phyloP scores from a whole-genome alignment of 2,888 invertebrate species.

The Aricia artaxerxes region DNA sequence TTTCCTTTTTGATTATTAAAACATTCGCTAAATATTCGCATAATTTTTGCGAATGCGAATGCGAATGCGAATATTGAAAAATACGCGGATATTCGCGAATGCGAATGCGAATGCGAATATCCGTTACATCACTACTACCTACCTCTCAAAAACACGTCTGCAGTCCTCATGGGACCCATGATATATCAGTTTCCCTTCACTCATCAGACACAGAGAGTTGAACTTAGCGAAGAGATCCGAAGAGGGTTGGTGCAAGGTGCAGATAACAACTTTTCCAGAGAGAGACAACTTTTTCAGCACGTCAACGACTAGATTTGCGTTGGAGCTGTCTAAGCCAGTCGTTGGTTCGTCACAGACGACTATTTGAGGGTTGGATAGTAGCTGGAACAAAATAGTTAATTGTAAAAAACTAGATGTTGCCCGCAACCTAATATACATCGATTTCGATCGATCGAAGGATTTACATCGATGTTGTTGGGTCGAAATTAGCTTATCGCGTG shows the following conservation, averaged over 20 bases:
- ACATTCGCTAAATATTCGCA: no score
- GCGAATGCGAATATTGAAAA: no score
- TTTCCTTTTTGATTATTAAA: no score
- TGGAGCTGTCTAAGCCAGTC: constrained; percentile 94
- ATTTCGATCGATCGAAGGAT: no score
- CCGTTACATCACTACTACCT: background rate
- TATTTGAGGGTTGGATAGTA: constrained; percentile 91
- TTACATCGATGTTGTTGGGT: no score
- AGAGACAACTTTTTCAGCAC: constrained; percentile 82
- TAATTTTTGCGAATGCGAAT: no score
- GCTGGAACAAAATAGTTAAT: constrained; percentile 63
- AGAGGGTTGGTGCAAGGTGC: constrained; percentile 94
- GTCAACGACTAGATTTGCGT: constrained; percentile 88
- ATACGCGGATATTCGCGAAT: no score
- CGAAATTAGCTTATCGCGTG: no score
- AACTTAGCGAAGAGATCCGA: constrained; percentile 91
- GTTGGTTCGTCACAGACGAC: constrained; percentile 97
- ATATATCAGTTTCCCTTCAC: constrained; percentile 87
- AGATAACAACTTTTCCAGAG: constrained; percentile 87
- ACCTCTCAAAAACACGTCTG: constrained; percentile 83
- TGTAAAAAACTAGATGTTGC: no score
- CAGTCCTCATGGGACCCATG: constrained; percentile 87
- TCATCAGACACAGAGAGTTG: constrained; percentile 86
- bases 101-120: no score
- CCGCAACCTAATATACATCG: no score